Base-by-base conservation (phyloP, 2,888 invertebrate species). In the Abrostola triplasia region DNA sequence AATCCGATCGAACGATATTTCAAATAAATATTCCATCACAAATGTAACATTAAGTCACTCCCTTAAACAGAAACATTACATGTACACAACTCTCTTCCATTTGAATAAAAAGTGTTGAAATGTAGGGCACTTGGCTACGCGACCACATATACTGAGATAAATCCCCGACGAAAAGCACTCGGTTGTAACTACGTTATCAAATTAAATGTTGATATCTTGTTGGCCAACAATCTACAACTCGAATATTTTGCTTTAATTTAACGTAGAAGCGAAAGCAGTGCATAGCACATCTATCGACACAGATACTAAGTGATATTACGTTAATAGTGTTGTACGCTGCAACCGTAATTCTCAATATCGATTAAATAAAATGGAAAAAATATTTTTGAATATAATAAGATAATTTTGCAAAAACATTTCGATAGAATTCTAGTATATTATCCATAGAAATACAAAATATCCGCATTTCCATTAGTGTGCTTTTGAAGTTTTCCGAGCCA, bases 81-180 rank as follows among this genome's bases (percentile, higher is more conserved):
- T 82, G 84, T 82, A 86, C 84, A 88, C 85, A 88, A 90, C 89
- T 92, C 91, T 92, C 92, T 92, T 94, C 92, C 93, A 93, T 94
- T 93, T 90, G 89, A 86, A 82, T 86, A 87, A 88, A 86, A 88
- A 87, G 82, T 87, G 81, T 77, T 82, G 83, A 89, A 90, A 93
- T 92, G 90, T 93, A 92, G 94, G 93, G 82, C 94, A 93, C 87
- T 77, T 69, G 71, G 73, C 71, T 76, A 79, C 63, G 73, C 70
- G 70, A 84, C 76, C 74, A 77, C 82, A 83, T 83, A 82, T 59
- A 80, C 73, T 71, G 53, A 71, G 61, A 62, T 62, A 51, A 59
- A 64, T 59, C 40, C 63, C 52, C 40, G 63, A 64, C 47, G 36
- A 48, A 61, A 66, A 70, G 24, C 48, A 72, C 57, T 63, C 12